Evolutionary conservation across 2,113 vertebrate species (phyloP).

Genomic region (Ochotona princeps): DNA sequence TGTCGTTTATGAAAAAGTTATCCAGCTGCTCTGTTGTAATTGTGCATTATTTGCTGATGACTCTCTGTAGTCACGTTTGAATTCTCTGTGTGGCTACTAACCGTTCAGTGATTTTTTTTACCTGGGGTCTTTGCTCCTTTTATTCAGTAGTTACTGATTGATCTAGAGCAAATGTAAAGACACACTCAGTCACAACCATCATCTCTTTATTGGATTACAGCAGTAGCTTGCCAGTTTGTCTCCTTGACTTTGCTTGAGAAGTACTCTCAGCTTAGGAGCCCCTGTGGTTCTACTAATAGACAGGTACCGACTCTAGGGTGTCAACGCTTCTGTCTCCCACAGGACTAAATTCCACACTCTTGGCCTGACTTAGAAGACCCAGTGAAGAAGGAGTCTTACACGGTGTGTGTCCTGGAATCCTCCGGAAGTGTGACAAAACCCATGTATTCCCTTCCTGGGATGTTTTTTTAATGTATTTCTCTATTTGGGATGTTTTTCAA

Average conservation of each 20-base stretch:
- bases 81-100: background rate
- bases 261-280: background rate
- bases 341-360: background rate
- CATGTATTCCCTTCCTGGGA: background rate
- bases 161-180: background rate
- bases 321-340: background rate
- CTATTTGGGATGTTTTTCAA: background rate
- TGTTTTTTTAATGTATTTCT: slow-evolving; percentile 13
- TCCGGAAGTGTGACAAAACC: background rate
- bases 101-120: background rate
- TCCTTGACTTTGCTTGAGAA: background rate
- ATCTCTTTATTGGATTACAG: slow-evolving; percentile 1
- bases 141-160: background rate
- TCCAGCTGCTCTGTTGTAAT: background rate
- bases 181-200: background rate
- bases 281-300: background rate
- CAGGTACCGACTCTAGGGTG: background rate
- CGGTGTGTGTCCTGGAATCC: background rate
- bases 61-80: background rate
- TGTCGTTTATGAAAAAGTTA: slow-evolving; percentile 45
- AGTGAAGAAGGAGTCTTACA: background rate
- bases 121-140: background rate
- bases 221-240: background rate
- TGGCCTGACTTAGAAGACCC: background rate
- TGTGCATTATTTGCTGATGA: background rate